phyloP scores from a whole-genome alignment of 92 coral and sea anemone species.

The Siderastrea siderea region DNA sequence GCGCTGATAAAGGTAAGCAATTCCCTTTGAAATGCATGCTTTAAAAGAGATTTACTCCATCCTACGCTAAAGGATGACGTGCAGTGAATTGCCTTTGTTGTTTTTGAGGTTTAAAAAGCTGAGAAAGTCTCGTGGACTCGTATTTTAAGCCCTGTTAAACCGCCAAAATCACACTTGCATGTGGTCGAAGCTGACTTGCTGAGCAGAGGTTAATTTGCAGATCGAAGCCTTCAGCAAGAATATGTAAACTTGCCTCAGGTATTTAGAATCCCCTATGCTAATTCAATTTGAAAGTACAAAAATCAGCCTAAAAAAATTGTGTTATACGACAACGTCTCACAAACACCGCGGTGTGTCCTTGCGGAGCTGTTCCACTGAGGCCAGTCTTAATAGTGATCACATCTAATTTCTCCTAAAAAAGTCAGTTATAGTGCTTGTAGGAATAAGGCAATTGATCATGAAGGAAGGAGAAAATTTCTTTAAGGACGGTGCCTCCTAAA shows the following conservation, averaged over 20 bases:
- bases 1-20: background rate
- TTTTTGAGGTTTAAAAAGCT: background rate
- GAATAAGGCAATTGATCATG: too few species aligned
- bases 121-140: background rate
- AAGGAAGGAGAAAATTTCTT: too few species aligned
- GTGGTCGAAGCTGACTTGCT: background rate
- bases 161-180: background rate
- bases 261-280: too few species aligned
- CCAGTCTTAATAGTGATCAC: too few species aligned
- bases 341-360: background rate
- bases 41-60: background rate
- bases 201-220: background rate
- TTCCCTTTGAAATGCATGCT: background rate
- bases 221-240: background rate
- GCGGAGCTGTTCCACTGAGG: too few species aligned
- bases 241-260: background rate
- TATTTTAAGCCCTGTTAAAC: background rate
- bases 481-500: too few species aligned
- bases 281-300: background rate
- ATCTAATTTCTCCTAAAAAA: too few species aligned
- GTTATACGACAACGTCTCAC: too few species aligned
- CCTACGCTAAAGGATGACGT: background rate
- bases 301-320: background rate
- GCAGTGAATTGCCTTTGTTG: background rate
- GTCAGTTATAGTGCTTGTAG: too few species aligned